Percentiles rank a stretch among this genome's conserved stretches.
phyloP scores from a whole-genome alignment of 2,888 invertebrate genomes.

The Nematopogon swammerdamellus region DNA sequence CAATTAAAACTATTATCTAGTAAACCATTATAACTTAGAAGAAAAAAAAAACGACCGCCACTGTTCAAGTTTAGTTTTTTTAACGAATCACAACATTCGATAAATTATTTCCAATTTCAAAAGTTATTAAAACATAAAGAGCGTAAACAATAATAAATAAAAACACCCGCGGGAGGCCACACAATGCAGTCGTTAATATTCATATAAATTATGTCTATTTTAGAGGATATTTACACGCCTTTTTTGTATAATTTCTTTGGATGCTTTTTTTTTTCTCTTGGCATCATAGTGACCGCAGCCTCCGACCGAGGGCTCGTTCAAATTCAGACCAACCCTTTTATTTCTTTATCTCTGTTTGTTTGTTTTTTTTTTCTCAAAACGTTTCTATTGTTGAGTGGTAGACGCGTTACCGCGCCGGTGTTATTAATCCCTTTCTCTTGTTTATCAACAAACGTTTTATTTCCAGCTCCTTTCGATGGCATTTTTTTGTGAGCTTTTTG shows the following conservation, averaged over 20 bases:
- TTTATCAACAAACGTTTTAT: slow-evolving; percentile 40
- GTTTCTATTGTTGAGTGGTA: slow-evolving; percentile 13
- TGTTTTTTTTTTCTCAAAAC: slow-evolving; percentile 13
- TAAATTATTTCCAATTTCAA: background rate
- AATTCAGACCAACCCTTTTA: background rate
- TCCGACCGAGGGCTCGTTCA: too few species aligned
- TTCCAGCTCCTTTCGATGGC: slow-evolving; percentile 7
- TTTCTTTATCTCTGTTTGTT: slow-evolving; percentile 5
- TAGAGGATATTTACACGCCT: slow-evolving; percentile 46
- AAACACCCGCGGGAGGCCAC: slow-evolving; percentile 43
- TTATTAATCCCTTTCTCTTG: slow-evolving; percentile 40
- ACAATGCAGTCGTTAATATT: slow-evolving; percentile 47
- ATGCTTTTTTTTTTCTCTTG: slow-evolving; percentile 31
- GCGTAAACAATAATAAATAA: slow-evolving; percentile 56
- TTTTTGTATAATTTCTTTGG: slow-evolving; percentile 17
- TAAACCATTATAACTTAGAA: too few species aligned
- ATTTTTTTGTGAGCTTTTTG: too few species aligned
- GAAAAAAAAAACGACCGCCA: background rate
- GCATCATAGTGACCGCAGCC: slow-evolving; percentile 17
- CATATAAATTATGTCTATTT: slow-evolving; percentile 49
- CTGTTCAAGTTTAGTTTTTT: background rate
- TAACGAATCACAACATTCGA: background rate
- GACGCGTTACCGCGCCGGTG: slow-evolving; percentile 12
- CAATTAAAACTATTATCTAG: too few species aligned
- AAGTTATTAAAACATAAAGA: slow-evolving; percentile 50